Percentiles rank a stretch among this genome's conserved stretches.
phyloP scores from a whole-genome alignment of 1,140 invertebrate genomes.

The Trichomalopsis sarcophagae region DNA sequence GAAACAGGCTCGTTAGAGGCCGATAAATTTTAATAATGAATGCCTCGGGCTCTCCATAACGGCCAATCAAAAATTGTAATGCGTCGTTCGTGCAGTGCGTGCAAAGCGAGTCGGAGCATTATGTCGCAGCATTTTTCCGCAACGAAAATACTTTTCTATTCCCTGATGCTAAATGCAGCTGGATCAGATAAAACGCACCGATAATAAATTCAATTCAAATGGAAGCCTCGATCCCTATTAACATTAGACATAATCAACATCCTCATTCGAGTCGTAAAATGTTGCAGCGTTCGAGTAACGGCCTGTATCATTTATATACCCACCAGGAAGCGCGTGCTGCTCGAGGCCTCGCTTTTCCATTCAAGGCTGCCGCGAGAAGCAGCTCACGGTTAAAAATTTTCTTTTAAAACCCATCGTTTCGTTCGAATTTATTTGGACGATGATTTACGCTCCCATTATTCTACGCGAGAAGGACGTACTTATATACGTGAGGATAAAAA shows the following conservation, averaged over 20 bases:
- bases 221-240: neutral
- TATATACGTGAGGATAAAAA: too few species aligned
- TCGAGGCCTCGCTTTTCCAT: conserved; percentile 12
- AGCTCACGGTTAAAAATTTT: neutral
- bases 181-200: conserved; percentile 12
- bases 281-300: neutral
- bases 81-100: neutral
- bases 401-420: neutral
- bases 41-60: neutral
- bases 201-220: conserved; percentile 25
- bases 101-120: neutral
- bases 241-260: conserved; percentile 34
- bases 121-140: neutral
- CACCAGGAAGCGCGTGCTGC: conserved; percentile 6
- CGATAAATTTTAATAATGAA: conserved; percentile 19
- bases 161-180: neutral
- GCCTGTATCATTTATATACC: too few species aligned
- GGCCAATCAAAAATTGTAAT: conserved; percentile 20
- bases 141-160: conserved; percentile 33
- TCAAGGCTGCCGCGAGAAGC: neutral
- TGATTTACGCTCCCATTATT: neutral
- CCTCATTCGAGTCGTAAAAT: conserved; percentile 29
- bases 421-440: neutral
- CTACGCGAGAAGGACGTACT: too few species aligned
- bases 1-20: neutral